Conservation (phyloP, 1,140 invertebrate species). For the Drosophila leontia region DNA sequence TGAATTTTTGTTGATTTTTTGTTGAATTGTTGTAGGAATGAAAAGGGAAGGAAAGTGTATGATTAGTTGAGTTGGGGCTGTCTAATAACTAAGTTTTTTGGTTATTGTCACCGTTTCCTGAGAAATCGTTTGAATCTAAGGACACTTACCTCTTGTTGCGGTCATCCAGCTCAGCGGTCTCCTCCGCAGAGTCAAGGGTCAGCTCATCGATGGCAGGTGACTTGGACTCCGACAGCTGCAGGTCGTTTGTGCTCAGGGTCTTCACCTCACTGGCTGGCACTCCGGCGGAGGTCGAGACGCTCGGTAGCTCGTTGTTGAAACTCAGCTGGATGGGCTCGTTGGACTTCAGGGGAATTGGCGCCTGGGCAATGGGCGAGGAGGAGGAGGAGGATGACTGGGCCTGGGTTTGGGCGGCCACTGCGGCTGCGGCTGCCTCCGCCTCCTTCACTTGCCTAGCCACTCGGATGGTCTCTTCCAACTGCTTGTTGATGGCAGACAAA, state of each 20-base stretch:
- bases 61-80: constrained; percentile 33
- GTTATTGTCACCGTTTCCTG: neutral
- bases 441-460: constrained; percentile 83
- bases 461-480: constrained; percentile 83
- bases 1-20: constrained; percentile 22
- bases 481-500: constrained; percentile 82
- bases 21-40: constrained; percentile 18
- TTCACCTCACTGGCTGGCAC: constrained; percentile 52
- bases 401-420: constrained; percentile 49
- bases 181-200: constrained; percentile 87
- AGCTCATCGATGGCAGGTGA: constrained; percentile 87
- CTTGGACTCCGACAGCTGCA: constrained; percentile 85
- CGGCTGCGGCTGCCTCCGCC: constrained; percentile 74
- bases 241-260: constrained; percentile 70
- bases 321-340: constrained; percentile 82
- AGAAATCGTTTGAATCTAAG: neutral
- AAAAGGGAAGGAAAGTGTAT: constrained; percentile 34
- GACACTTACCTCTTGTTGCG: constrained; percentile 89
- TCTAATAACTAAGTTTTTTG: neutral
- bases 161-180: constrained; percentile 89
- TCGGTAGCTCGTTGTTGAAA: constrained; percentile 85
- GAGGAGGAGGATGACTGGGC: constrained; percentile 24
- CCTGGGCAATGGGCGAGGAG: constrained; percentile 61
- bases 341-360: constrained; percentile 68
- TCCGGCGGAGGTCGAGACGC: constrained; percentile 16